Evolutionary conservation across 2,888 invertebrate genomes (phyloP).

Genomic region (Calameuta idolon): DNA sequence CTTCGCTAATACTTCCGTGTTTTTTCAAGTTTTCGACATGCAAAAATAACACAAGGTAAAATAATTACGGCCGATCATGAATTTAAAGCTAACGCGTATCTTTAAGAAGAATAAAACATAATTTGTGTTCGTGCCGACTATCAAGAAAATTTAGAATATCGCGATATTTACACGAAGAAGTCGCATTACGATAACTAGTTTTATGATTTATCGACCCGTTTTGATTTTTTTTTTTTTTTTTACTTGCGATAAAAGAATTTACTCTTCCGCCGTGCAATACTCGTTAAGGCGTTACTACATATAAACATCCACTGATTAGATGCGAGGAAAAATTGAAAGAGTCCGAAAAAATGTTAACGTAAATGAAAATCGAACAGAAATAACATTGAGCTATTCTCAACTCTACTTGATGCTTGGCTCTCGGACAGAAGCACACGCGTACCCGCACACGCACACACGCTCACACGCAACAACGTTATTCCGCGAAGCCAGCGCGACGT

Average conservation of each 20-base stretch:
- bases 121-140: not conserved
- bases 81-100: not conserved
- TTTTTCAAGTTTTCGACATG: not conserved
- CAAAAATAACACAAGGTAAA: not conserved
- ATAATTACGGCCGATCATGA: not conserved
- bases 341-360: not conserved
- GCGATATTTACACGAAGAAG: not conserved
- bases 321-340: not conserved
- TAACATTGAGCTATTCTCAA: not conserved
- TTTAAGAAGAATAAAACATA: not conserved
- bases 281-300: not conserved
- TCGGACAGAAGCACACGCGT: not conserved
- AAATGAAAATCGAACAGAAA: not conserved
- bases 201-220: not conserved
- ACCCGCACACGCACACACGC: not conserved
- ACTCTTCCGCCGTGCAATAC: not conserved
- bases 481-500: not conserved
- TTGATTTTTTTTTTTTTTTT: not conserved
- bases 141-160: not conserved
- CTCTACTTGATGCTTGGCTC: not conserved
- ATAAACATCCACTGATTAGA: not conserved
- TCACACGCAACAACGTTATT: not conserved
- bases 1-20: not conserved
- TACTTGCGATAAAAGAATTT: not conserved
- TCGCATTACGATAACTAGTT: not conserved